phyloP scores from a whole-genome alignment of 1,140 invertebrate species.

The Cherax destructor region DNA sequence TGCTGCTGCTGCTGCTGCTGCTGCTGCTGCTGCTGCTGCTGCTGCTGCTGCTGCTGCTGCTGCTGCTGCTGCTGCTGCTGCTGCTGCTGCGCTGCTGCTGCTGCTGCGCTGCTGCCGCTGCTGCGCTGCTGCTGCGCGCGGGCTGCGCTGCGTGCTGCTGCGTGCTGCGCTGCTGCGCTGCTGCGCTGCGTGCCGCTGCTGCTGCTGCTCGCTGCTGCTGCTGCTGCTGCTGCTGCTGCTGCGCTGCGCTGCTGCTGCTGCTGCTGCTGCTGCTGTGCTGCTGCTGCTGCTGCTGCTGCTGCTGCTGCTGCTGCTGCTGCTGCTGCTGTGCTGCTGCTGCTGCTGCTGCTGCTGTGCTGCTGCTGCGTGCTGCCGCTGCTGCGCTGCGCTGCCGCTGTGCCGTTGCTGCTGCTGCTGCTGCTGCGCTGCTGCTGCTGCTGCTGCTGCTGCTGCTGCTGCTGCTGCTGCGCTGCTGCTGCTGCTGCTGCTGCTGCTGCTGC shows the following conservation, averaged over 20 bases:
- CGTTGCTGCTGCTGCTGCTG: slow-evolving; percentile 14
- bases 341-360: slow-evolving; percentile 15
- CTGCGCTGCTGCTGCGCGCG: background rate
- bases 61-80: slow-evolving; percentile 11
- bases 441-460: slow-evolving; percentile 6
- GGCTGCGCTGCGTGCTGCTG: background rate
- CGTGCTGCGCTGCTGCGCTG: no score
- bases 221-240: background rate
- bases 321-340: background rate
- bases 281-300: no score
- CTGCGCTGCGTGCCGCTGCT: background rate
- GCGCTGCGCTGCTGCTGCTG: no score
- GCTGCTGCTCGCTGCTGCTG: background rate
- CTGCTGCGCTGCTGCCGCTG: background rate
- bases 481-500: background rate
- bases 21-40: slow-evolving; percentile 15
- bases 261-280: no score
- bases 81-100: slow-evolving; percentile 17
- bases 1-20: background rate
- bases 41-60: slow-evolving; percentile 11
- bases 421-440: slow-evolving; percentile 17
- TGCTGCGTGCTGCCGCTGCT: slow-evolving; percentile 4
- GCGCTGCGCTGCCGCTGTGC: no score
- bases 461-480: background rate
- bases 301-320: no score